Conservation (phyloP, 1,140 invertebrate genomes). For the Euschistus heros region DNA sequence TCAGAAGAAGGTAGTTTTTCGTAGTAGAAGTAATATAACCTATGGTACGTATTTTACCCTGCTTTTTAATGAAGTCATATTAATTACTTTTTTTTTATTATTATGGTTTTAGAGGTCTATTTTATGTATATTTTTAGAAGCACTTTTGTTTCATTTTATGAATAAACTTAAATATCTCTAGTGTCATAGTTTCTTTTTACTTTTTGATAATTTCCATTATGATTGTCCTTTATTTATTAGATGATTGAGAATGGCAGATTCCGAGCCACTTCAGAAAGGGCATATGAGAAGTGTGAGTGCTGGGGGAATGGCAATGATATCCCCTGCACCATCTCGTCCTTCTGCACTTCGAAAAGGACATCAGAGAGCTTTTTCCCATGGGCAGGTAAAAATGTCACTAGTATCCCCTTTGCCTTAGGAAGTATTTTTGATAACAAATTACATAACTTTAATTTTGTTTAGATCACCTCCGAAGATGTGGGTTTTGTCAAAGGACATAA, state of each 20-base stretch:
- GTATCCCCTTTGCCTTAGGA: neutral
- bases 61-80: neutral
- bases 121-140: no score
- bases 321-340: slow-evolving; percentile 36
- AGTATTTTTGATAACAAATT: no score
- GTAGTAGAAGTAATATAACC: neutral
- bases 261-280: slow-evolving; percentile 36
- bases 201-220: neutral
- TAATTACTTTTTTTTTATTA: no score
- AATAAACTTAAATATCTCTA: neutral
- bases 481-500: slow-evolving; percentile 51
- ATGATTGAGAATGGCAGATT: slow-evolving; percentile 29
- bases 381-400: slow-evolving; percentile 43
- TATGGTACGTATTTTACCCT: neutral
- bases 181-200: neutral
- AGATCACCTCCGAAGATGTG: slow-evolving; percentile 29
- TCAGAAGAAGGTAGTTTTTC: neutral
- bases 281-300: slow-evolving; percentile 70
- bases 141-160: no score
- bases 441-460: slow-evolving; percentile 4
- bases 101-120: no score
- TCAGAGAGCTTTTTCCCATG: slow-evolving; percentile 74
- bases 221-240: slow-evolving; percentile 15
- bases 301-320: slow-evolving; percentile 45
- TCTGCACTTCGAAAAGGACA: slow-evolving; percentile 63